phyloP scores from a whole-genome alignment of 2,797 vertebrate species.

The Spinus pinus region DNA sequence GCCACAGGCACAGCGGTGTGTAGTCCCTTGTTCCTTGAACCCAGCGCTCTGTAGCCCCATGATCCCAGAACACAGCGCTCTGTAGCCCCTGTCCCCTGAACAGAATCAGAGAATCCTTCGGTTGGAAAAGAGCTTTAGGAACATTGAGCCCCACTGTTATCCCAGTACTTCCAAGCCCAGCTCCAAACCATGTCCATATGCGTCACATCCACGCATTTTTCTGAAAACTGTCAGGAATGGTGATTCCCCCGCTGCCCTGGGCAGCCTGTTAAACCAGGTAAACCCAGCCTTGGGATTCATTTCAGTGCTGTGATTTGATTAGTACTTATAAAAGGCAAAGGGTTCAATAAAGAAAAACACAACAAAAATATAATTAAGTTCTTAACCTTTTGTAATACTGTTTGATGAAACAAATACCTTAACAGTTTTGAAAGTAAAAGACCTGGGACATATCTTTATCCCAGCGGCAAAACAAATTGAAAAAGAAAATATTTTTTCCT shows the following conservation, averaged over 20 bases:
- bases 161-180: neutral
- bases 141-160: neutral
- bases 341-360: neutral
- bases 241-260: neutral
- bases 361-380: neutral
- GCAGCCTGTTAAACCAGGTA: neutral
- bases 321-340: neutral
- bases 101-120: no score
- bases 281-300: neutral
- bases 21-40: no score
- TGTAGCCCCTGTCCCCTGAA: neutral
- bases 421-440: neutral
- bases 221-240: neutral
- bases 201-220: neutral
- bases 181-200: neutral
- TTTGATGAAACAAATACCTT: neutral
- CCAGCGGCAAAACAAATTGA: neutral
- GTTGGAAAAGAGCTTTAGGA: neutral
- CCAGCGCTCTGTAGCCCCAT: accelerated
- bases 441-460: neutral
- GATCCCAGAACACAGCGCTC: no score
- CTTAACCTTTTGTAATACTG: neutral
- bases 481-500: neutral
- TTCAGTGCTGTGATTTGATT: neutral
- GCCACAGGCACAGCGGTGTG: accelerated